Evolutionary conservation across 2,888 invertebrate genomes (phyloP), one percentile per base, ranked within the genome.

Genomic region (Macropis europaea): DNA sequence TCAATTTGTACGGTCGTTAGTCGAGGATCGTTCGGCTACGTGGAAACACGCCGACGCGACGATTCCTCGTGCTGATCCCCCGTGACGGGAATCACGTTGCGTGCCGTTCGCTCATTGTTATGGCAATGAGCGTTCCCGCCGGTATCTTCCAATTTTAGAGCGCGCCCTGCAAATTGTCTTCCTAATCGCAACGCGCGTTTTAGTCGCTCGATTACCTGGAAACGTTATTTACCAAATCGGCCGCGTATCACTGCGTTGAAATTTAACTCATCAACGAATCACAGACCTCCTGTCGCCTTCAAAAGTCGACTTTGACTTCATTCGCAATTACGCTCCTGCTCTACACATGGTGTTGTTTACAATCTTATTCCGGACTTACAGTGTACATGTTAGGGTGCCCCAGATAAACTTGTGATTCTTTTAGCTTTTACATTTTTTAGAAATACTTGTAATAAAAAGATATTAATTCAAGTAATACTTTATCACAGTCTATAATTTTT

Each of bases 31-130:
- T 68, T 71, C 63, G 72, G 57, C 30, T 60, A 64, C 66, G 66
- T 73, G 63, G 54, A 73, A 66, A 70, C 71, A 57, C 71, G 78
- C 71, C 78, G 72, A 68, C 76, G 74, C 77, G 77, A 78, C 77
- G 79, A 79, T 79, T 71, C 73, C 73, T 62, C 70, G 62, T 38
- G 50, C 72, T 70, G 78, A 79, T 76, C 73, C 78, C 67, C 59
- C 73, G 72, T 68, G 70, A 76, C 73, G 73, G 67, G 61, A 76
- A 76, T 75, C 67, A n/a, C n/a, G 79, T 79, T 76, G 79, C 79
- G 75, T 79, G 78, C 69, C 70, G 64, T 17, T 38, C 45, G 59
- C 67, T 76, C 79, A 78, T 79, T 78, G 79, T 78, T 76, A 71
- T 73, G 76, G 76, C 73, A 78, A 79, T 76, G 78, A 72, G 63